Percentiles rank a stretch among this genome's conserved stretches.
phyloP scores from a whole-genome alignment of 1,140 invertebrate species.

The Phortica variegata region DNA sequence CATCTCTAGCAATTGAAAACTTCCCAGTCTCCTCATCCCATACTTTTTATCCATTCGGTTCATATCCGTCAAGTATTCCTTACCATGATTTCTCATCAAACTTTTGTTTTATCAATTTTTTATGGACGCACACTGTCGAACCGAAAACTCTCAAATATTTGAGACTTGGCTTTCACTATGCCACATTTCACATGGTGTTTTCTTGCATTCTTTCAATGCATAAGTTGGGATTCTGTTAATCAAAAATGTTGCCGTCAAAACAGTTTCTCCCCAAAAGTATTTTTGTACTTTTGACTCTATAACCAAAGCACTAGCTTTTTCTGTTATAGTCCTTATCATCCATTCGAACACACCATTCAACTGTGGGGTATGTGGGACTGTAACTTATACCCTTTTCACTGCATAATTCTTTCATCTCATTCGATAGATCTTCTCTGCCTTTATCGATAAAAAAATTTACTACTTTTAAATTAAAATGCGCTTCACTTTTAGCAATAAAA shows the following conservation, averaged over 20 bases:
- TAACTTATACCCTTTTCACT: constrained; percentile 57
- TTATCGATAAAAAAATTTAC: constrained; percentile 45
- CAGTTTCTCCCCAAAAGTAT: constrained; percentile 55
- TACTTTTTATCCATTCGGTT: constrained; percentile 57
- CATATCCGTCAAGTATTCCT: constrained; percentile 54
- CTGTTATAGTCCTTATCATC: constrained; percentile 57
- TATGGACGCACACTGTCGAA: constrained; percentile 47
- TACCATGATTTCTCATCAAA: constrained; percentile 56
- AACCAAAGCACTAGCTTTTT: constrained; percentile 56
- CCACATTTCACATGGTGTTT: constrained; percentile 39
- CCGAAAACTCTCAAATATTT: constrained; percentile 26
- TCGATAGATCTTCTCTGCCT: constrained; percentile 14
- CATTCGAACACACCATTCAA: constrained; percentile 60
- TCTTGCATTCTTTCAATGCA: constrained; percentile 10
- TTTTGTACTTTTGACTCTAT: constrained; percentile 32
- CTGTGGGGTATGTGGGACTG: constrained; percentile 58
- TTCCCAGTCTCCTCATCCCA: constrained; percentile 46
- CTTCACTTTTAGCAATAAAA: constrained; percentile 33
- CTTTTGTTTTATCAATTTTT: constrained; percentile 53
- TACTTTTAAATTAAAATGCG: constrained; percentile 30
- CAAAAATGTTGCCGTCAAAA: constrained; percentile 38
- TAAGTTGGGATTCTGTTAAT: constrained; percentile 13
- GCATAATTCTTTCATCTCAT: constrained; percentile 51
- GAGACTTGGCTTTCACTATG: constrained; percentile 21
- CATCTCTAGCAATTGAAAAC: constrained; percentile 48